Evolutionary conservation across 2,888 invertebrate species (phyloP).

Genomic region (Chalcosyrphus nemorum): DNA sequence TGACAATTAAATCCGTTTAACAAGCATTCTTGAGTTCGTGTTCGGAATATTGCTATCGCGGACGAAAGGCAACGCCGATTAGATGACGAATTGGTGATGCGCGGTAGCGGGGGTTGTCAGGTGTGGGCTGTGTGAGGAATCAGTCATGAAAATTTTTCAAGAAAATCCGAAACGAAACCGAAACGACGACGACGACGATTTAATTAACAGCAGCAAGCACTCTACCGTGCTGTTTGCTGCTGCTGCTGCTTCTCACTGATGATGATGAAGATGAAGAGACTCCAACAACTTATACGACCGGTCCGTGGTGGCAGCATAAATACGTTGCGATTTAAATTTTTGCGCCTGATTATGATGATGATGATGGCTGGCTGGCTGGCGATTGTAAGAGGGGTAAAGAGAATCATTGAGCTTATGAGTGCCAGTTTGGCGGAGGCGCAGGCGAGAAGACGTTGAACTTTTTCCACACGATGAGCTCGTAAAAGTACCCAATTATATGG

Average conservation of each 20-base stretch:
- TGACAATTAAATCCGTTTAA: conserved; percentile 72
- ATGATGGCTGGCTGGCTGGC: conserved; percentile 10
- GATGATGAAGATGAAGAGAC: conserved; percentile 39
- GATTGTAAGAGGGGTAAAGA: not conserved
- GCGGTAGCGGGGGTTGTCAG: not conserved
- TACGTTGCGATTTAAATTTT: conserved; percentile 65
- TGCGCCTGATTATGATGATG: conserved; percentile 58
- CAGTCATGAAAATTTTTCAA: conserved; percentile 31
- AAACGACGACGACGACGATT: conserved; percentile 41
- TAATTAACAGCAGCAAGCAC: conserved; percentile 61
- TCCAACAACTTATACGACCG: not conserved
- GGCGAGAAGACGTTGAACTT: conserved; percentile 65
- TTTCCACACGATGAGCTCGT: conserved; percentile 63
- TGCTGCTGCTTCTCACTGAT: conserved; percentile 3
- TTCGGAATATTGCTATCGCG: conserved; percentile 45
- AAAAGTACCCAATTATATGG: conserved; percentile 57
- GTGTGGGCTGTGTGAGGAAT: conserved; percentile 13
- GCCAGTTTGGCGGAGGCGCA: conserved; percentile 22
- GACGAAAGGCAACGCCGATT: conserved; percentile 4
- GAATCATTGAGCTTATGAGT: conserved; percentile 62
- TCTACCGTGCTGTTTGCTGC: conserved; percentile 47
- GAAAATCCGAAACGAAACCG: conserved; percentile 23
- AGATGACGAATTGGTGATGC: conserved; percentile 22
- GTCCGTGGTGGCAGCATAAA: conserved; percentile 36
- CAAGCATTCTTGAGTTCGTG: conserved; percentile 70